A percentile compares a stretch with the other conserved stretches of the same genome.
These are phyloP conservation scores for Melanocharis versteri DNA, from an alignment of 2,113 vertebrate species.

Conservation along the genomic window DNA sequence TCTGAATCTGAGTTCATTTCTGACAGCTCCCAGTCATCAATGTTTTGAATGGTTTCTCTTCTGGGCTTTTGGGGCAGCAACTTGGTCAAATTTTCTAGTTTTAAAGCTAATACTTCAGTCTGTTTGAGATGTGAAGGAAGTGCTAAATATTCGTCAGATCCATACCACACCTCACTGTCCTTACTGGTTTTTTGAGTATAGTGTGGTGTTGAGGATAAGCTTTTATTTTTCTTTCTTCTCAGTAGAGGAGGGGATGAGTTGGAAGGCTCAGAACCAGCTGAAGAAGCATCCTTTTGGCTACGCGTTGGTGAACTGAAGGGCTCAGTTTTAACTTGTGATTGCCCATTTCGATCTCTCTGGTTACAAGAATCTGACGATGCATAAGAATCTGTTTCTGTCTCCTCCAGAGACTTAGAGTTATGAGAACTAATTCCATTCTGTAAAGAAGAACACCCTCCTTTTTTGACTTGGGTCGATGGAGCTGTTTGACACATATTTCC, in stretches of 20 bases:
- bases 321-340: slow-evolving; percentile 35
- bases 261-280: slow-evolving; percentile 51
- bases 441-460: neutral
- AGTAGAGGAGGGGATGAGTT: slow-evolving; percentile 38
- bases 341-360: neutral
- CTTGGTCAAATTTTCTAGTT: slow-evolving; percentile 89
- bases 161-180: slow-evolving; percentile 82
- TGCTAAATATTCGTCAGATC: slow-evolving; percentile 94
- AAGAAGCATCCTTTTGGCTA: slow-evolving; percentile 55
- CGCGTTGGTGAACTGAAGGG: slow-evolving; percentile 12
- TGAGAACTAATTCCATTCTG: slow-evolving; percentile 30
- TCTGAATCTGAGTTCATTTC: slow-evolving; percentile 91
- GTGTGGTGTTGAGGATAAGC: slow-evolving; percentile 28
- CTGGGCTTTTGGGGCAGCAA: slow-evolving; percentile 80
- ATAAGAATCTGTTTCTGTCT: slow-evolving; percentile 62
- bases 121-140: slow-evolving; percentile 91
- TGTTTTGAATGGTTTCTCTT: slow-evolving; percentile 82
- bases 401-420: slow-evolving; percentile 4
- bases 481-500: neutral
- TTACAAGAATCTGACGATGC: slow-evolving; percentile 44
- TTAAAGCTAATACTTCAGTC: slow-evolving; percentile 89
- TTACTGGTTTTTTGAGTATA: slow-evolving; percentile 30
- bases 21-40: slow-evolving; percentile 95
- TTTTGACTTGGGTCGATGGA: neutral
- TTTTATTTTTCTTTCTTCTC: slow-evolving; percentile 53